A percentile compares a stretch with the other conserved stretches of the same genome.
Conservation (phyloP, 2,888 invertebrate genomes). For the Spicauda simplicius region DNA sequence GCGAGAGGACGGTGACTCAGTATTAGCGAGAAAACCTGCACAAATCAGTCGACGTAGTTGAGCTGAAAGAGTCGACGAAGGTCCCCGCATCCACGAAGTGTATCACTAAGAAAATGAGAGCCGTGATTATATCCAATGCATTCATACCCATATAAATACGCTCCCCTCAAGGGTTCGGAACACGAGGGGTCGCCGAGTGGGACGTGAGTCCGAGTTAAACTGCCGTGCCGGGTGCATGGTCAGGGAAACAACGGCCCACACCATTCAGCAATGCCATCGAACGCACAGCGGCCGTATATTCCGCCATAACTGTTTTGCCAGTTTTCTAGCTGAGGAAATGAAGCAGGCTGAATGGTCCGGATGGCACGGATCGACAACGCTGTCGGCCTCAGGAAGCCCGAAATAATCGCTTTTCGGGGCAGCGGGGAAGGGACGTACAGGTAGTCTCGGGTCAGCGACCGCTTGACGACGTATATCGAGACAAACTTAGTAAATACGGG, state of each 20-base stretch:
- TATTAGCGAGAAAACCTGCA: too few species aligned
- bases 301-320: constrained; percentile 52
- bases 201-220: constrained; percentile 43
- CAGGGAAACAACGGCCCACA: constrained; percentile 53
- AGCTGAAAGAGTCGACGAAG: too few species aligned
- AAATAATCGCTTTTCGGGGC: background rate
- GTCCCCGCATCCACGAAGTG: constrained; percentile 26
- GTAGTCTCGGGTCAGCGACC: constrained; percentile 36
- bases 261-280: constrained; percentile 46
- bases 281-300: constrained; percentile 49
- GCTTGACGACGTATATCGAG: too few species aligned
- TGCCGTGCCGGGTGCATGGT: constrained; percentile 44
- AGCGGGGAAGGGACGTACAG: constrained; percentile 49
- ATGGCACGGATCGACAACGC: constrained; percentile 43
- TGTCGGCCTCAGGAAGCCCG: too few species aligned
- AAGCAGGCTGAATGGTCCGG: constrained; percentile 45
- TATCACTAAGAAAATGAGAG: constrained; percentile 43
- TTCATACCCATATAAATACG: constrained; percentile 51
- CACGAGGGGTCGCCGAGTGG: constrained; percentile 43
- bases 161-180: constrained; percentile 49
- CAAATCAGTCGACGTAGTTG: too few species aligned
- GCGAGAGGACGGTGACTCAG: too few species aligned
- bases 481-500: constrained; percentile 41
- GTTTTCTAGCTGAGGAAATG: constrained; percentile 38
- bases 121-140: constrained; percentile 52